phyloP scores from a whole-genome alignment of 2,888 invertebrate species.

The Orthonevra nobilis region DNA sequence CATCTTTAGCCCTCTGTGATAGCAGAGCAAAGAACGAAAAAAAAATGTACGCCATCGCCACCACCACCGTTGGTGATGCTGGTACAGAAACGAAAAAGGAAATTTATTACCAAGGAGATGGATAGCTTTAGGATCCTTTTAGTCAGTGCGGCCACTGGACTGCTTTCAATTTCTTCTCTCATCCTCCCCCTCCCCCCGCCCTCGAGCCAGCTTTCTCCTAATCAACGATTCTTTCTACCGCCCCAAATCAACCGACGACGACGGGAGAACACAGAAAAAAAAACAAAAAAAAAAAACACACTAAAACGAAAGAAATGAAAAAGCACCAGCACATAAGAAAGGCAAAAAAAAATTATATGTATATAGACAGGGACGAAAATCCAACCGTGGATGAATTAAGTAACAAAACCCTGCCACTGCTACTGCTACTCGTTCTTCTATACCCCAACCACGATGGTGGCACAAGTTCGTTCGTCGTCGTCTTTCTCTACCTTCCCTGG shows the following conservation, averaged over 20 bases:
- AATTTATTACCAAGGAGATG: constrained; percentile 71
- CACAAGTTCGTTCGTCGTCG: constrained; percentile 10
- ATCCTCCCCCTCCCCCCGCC: constrained; percentile 12
- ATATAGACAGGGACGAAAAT: constrained; percentile 63
- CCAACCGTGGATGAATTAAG: constrained; percentile 69
- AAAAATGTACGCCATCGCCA: not conserved
- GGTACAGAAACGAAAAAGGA: constrained; percentile 63
- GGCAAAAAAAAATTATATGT: constrained; percentile 39
- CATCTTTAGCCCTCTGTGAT: constrained; percentile 56
- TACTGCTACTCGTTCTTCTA: constrained; percentile 1
- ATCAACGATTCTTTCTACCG: constrained; percentile 56
- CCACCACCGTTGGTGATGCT: constrained; percentile 14
- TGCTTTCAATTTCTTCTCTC: constrained; percentile 52
- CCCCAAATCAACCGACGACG: constrained; percentile 65
- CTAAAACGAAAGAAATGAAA: constrained; percentile 67
- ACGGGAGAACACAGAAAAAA: constrained; percentile 49
- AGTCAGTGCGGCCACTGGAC: constrained; percentile 68
- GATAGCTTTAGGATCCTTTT: constrained; percentile 71
- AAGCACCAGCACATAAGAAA: constrained; percentile 52
- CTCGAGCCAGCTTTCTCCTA: no score
- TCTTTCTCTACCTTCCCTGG: constrained; percentile 32
- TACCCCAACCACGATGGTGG: not conserved
- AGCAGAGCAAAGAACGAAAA: constrained; percentile 28
- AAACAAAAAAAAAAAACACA: no score
- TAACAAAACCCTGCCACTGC: constrained; percentile 60